These are phyloP conservation scores for Anoplius nigerrimus DNA, from an alignment of 2,888 invertebrate species.

Conservation along the genomic window DNA sequence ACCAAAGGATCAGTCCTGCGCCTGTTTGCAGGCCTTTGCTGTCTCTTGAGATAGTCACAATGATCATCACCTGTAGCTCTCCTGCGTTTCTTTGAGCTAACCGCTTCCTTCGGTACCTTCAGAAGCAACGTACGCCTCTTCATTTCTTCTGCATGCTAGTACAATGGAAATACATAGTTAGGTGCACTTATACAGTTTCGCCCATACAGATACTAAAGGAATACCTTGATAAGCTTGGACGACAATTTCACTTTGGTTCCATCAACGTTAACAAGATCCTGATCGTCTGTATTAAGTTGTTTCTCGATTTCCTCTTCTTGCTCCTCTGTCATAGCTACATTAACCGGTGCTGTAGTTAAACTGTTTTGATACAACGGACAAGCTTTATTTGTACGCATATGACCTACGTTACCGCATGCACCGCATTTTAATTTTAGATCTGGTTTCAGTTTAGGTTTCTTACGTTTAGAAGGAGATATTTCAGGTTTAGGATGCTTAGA, in stretches of 20 bases:
- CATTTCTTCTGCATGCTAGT: constrained; percentile 89
- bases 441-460: constrained; percentile 91
- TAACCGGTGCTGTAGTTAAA: constrained; percentile 78
- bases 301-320: constrained; percentile 89
- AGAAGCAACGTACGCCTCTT: constrained; percentile 86
- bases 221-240: constrained; percentile 88
- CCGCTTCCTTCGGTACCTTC: constrained; percentile 87
- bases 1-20: constrained; percentile 97
- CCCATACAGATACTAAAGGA: background rate
- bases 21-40: constrained; percentile 89
- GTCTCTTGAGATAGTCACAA: constrained; percentile 92
- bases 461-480: constrained; percentile 80
- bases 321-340: constrained; percentile 86
- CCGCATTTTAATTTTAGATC: constrained; percentile 96
- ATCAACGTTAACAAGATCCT: constrained; percentile 93
- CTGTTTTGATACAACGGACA: constrained; percentile 93
- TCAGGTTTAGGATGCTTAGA: constrained; percentile 64
- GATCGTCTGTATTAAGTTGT: constrained; percentile 86
- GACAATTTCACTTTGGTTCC: constrained; percentile 95
- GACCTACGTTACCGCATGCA: constrained; percentile 93
- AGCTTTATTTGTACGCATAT: constrained; percentile 95
- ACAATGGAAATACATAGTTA: too few relatives aligned
- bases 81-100: constrained; percentile 80
- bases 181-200: background rate
- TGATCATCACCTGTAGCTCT: constrained; percentile 83